Evolutionary conservation across 2,797 vertebrate genomes (phyloP).

Genomic region (Mormyrus hasselquistii): DNA sequence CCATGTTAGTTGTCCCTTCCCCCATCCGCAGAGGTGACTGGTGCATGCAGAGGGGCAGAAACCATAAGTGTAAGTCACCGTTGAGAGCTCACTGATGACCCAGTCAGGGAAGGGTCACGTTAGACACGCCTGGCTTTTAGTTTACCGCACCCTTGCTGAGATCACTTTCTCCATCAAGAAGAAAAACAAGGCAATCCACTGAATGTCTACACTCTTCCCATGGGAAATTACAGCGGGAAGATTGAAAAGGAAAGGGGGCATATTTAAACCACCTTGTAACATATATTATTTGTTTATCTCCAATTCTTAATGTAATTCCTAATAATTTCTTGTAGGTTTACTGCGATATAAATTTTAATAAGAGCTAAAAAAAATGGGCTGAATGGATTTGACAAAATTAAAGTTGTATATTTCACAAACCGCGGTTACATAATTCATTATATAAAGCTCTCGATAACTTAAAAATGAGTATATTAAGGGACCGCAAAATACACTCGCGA

Average conservation of each 20-base stretch:
- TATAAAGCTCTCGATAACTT: neutral
- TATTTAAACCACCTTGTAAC: neutral
- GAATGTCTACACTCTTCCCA: neutral
- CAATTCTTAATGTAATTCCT: neutral
- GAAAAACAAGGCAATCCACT: conserved; percentile 23
- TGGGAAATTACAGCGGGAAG: neutral
- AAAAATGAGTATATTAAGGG: neutral
- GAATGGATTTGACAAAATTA: neutral
- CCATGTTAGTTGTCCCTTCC: conserved; percentile 40
- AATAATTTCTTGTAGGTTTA: neutral
- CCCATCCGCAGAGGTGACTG: conserved; percentile 40
- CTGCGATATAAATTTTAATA: neutral
- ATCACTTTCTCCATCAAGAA: conserved; percentile 33
- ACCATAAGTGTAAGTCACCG: conserved; percentile 52
- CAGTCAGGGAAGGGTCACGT: conserved; percentile 46
- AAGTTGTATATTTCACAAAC: neutral
- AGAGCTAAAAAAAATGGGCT: neutral
- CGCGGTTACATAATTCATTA: neutral
- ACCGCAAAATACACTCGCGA: neutral
- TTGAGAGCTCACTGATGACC: conserved; percentile 47
- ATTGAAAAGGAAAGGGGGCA: neutral
- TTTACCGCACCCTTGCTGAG: conserved; percentile 32
- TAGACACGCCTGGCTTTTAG: conserved; percentile 38
- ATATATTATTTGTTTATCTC: neutral
- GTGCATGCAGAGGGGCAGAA: conserved; percentile 39